Percentiles rank a stretch among this genome's conserved stretches.
Evolutionary conservation across 1,140 invertebrate species (phyloP).

Genomic region (Ips typographus): DNA sequence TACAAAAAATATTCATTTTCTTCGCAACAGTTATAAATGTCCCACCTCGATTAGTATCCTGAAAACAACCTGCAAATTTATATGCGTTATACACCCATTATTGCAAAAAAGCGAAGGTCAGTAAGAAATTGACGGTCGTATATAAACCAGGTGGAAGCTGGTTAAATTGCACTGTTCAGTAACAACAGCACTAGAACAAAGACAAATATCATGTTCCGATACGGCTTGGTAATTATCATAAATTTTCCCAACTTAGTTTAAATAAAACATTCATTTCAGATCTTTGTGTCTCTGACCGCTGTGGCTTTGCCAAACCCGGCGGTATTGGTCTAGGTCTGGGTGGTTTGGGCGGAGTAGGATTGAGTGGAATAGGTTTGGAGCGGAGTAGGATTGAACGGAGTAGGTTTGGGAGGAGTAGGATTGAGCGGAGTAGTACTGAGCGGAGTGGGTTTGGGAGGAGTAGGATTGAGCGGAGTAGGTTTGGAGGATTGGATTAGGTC

Average conservation of each 20-base stretch:
- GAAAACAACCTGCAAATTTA: neutral
- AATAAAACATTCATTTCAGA: constrained; percentile 21
- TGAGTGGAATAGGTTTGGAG: neutral
- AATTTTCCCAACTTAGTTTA: neutral
- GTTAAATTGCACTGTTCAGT: constrained; percentile 13
- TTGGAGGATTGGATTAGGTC: constrained; percentile 2
- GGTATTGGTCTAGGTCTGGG: constrained; percentile 15
- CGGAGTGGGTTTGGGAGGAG: neutral
- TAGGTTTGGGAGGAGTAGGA: neutral
- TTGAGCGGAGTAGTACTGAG: neutral
- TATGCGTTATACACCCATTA: neutral
- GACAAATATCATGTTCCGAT: neutral
- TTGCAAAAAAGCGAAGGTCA: constrained; percentile 18
- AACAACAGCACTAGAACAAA: neutral
- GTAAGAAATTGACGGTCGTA: constrained; percentile 15
- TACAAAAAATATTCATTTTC: neutral
- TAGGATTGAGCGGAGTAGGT: neutral
- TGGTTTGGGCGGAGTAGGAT: neutral
- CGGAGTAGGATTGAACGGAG: neutral
- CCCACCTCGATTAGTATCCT: neutral
- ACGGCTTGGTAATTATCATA: constrained; percentile 24
- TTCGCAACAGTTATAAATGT: too few relatives aligned
- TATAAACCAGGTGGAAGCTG: constrained; percentile 23
- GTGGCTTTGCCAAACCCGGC: constrained; percentile 10
- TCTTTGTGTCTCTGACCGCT: constrained; percentile 21